These are phyloP conservation scores for Vicugna pacos DNA, from an alignment of 2,113 vertebrate genomes.

Conservation along the genomic window DNA sequence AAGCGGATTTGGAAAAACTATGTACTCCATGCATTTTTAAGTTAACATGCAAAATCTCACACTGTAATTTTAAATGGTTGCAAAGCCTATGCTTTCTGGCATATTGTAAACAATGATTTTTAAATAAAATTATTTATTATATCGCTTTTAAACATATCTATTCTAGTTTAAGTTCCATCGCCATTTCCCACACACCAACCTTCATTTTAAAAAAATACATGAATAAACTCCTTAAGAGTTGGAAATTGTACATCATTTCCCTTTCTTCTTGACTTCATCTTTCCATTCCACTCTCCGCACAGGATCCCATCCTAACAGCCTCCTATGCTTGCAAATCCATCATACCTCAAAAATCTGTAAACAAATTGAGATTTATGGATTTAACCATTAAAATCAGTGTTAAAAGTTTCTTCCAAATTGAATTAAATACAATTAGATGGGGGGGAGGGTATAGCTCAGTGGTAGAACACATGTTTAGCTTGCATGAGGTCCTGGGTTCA, in stretches of 20 bases:
- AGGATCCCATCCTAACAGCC: not conserved
- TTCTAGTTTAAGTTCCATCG: not conserved
- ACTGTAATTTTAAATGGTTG: not conserved
- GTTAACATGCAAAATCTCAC: conserved; percentile 27
- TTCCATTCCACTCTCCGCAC: not conserved
- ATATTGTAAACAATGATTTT: conserved; percentile 18
- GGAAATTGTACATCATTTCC: not conserved
- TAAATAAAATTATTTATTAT: conserved; percentile 28
- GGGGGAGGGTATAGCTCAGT: no score
- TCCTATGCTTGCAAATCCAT: not conserved
- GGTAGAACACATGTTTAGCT: no score
- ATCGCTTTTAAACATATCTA: not conserved
- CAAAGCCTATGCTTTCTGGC: not conserved
- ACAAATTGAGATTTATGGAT: not conserved
- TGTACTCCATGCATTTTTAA: not conserved
- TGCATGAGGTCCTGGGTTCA: no score
- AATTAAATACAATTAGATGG: not conserved
- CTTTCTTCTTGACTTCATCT: conserved; percentile 25
- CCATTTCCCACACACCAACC: not conserved
- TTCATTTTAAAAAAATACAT: conserved; percentile 8
- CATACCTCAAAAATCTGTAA: not conserved
- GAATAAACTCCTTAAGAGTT: not conserved
- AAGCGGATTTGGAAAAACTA: not conserved
- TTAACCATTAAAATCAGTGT: not conserved
- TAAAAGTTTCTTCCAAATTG: conserved; percentile 17